Conservation (phyloP, 2,113 vertebrate genomes). For the Promerops cafer region DNA sequence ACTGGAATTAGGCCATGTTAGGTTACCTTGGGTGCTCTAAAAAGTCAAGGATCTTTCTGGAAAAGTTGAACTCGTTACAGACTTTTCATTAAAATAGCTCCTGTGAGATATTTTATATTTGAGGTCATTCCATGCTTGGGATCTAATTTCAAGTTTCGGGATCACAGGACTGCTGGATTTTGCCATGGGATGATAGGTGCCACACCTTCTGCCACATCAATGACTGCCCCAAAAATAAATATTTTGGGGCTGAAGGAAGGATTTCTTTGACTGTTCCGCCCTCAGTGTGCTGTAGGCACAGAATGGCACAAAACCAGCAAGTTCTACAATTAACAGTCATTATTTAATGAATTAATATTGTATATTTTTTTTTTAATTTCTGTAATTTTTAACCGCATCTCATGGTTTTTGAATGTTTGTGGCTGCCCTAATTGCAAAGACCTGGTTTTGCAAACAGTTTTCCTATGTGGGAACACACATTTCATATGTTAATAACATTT, state of each 20-base stretch:
- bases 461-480: neutral
- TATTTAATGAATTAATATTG: neutral
- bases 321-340: neutral
- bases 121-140: neutral
- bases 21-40: neutral
- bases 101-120: neutral
- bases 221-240: neutral
- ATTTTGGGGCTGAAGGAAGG: neutral
- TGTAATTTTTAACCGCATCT: neutral
- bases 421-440: neutral
- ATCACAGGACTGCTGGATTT: neutral
- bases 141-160: neutral
- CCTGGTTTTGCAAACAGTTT: neutral
- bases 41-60: neutral
- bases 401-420: neutral
- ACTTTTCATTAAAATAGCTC: neutral
- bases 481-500: neutral
- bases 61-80: neutral
- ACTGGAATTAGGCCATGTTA: neutral
- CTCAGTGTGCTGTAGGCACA: neutral
- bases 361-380: neutral
- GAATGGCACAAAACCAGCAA: neutral
- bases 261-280: neutral
- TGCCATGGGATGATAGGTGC: rapidly evolving
- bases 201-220: rapidly evolving